phyloP scores from a whole-genome alignment of 2,888 invertebrate genomes.

The Tortrix viridana region DNA sequence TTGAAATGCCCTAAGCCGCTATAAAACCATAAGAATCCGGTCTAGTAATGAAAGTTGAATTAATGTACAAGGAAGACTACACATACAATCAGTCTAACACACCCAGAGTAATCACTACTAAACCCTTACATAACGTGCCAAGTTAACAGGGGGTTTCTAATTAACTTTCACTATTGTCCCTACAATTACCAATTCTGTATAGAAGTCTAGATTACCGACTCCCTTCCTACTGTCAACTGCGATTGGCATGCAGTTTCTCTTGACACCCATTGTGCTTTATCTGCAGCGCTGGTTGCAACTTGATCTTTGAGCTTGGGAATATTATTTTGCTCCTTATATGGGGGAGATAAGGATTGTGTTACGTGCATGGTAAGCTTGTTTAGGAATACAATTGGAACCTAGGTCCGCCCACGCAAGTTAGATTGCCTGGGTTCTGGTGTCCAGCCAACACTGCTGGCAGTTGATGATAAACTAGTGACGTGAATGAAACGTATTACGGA shows the following conservation, averaged over 20 bases:
- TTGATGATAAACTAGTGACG: slow-evolving; percentile 2
- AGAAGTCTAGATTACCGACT: slow-evolving; percentile 23
- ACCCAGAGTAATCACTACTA: slow-evolving; percentile 7
- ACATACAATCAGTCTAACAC: slow-evolving; percentile 4
- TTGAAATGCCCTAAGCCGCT: neutral
- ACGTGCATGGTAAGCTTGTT: slow-evolving; percentile 18
- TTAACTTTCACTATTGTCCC: slow-evolving; percentile 36
- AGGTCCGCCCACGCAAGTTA: slow-evolving; percentile 19
- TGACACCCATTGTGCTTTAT: slow-evolving; percentile 54
- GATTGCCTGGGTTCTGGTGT: neutral
- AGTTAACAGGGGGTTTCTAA: slow-evolving; percentile 32
- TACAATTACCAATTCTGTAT: slow-evolving; percentile 34
- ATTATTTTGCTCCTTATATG: too few species aligned
- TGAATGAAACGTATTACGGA: slow-evolving; percentile 17
- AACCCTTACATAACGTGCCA: slow-evolving; percentile 24
- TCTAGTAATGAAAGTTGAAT: neutral
- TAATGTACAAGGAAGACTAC: slow-evolving; percentile 13
- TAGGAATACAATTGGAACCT: slow-evolving; percentile 23
- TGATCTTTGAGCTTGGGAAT: slow-evolving; percentile 4
- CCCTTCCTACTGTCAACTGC: slow-evolving; percentile 38
- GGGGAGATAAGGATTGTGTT: too few species aligned
- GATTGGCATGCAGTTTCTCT: slow-evolving; percentile 56
- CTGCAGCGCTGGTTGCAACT: slow-evolving; percentile 15
- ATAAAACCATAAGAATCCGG: neutral
- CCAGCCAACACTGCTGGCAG: neutral